Base-by-base conservation (phyloP, 2,113 vertebrate genomes). In the Ranitomeya variabilis region DNA sequence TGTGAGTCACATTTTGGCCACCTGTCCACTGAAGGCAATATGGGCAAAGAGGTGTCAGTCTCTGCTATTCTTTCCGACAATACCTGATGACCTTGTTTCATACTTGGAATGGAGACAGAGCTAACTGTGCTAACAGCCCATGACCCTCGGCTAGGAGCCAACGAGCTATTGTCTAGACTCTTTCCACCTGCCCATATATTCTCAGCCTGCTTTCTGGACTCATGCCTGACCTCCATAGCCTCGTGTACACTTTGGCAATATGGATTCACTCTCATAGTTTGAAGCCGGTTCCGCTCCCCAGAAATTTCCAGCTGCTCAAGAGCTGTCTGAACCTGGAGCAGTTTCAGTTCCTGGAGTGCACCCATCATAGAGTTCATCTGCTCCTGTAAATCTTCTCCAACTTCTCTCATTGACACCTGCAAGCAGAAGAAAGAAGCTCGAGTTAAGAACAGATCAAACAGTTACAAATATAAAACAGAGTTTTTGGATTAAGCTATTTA, bases 281-380 rank as follows among this genome's bases (percentile, higher is more conserved):
- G 7, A 7, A n/a, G 0, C 76, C 94, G 89, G 51, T 91, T 85
- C 0, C 84, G 91, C 15, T 92, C 92, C 76, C 94, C 97, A 0
- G 97, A 97, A 89, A 99, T 95, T 87, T 99, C 96, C 89, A 99
- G 85, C 90, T 95, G 96, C 89, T 98, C 96, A 89, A 99, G 82
- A 0, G 97, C 97, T 0, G 97, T 96, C 94, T 99, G 98, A 7
- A 99, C 96, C 93, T 99, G 98, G 15, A 99, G 97, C 23, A 99
- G 96, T 91, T 99, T 99, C 92, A 99, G 96, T 94, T 99, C 98
- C 92, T 99, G 98, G 74, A 99, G 95, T 0, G 98, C 98, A 0
- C 97, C 97, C 98, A 99, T 99, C 98, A 99, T 99, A 90, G 95
- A 96, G 92, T 96, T 97, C 98, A 99, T 99, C 96, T 99, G 98